Evolutionary conservation across 2,797 vertebrate genomes (phyloP).

Genomic region (Ctenopoma multispine): DNA sequence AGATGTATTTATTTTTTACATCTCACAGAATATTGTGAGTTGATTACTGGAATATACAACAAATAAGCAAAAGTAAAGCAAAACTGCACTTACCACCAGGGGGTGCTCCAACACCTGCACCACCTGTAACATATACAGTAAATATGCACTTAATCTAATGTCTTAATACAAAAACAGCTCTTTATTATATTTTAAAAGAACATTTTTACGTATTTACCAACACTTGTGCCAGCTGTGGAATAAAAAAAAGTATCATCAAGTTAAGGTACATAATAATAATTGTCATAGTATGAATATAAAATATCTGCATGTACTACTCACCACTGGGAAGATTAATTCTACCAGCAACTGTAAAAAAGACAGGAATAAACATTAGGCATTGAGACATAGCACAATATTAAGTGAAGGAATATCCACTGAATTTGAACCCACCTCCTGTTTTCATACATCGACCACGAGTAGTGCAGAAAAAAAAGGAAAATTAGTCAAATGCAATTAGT

Average conservation of each 20-base stretch:
- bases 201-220: constrained; percentile 66
- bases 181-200: background rate
- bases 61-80: background rate
- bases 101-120: constrained; percentile 7
- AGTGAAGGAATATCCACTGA: background rate
- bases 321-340: constrained; percentile 76
- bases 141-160: constrained; percentile 4
- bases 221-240: constrained; percentile 73
- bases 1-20: too few relatives aligned
- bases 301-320: constrained; percentile 41
- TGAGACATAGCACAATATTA: background rate
- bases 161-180: background rate
- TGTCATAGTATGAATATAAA: background rate
- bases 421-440: constrained; percentile 66
- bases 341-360: constrained; percentile 65
- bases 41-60: too few relatives aligned
- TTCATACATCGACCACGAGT: constrained; percentile 14
- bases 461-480: constrained; percentile 1
- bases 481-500: constrained; percentile 20
- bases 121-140: constrained; percentile 26
- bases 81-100: constrained; percentile 1
- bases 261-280: background rate
- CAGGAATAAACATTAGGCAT: constrained; percentile 5
- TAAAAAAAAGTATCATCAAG: background rate
- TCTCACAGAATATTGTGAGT: too few relatives aligned